Base-by-base conservation (phyloP, 2,888 invertebrate genomes). In the Oscheius sp. region DNA sequence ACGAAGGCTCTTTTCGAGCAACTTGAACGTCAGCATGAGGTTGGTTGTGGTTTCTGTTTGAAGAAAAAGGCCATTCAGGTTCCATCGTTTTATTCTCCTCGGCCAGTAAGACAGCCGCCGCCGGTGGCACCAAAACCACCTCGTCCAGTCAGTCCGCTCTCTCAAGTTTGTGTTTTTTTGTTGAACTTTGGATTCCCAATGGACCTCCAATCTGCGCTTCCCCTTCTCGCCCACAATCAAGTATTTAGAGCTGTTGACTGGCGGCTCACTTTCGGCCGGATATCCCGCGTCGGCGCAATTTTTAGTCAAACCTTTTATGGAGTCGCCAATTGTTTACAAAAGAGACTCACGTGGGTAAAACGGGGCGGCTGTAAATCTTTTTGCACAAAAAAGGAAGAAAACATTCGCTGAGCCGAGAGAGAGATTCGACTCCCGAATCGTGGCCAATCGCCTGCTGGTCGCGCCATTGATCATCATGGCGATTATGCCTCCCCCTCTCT, bases 1-100 rank as follows among this genome's bases (percentile, higher is more conserved):
- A 85, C 86, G 12, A 61, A 61, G 61, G 86, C 86, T 3, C 74
- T 86, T 12, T 86, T 86, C 70, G 84, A 86, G 70, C 83, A 81
- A 53, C 70, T 86, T 23, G 86, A 86, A 70, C 66, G 83, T 27
- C 74, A 74, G 20, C 61, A 61, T 42, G 61, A 61, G 61, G 61
- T 42, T 25, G 17, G 25, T 45, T 29, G n/a, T 5, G 12, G 27
- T 12, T 12, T 1, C 34, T 25, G 6, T 25, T 53, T 29, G 3
- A 2, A 3, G 8, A 37, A 10, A 3, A 20, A 10, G n/a, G 33
- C 8, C 12, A 15, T n/a, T 17, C 64, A 80, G 73, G 73, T 84
- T 23, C 85, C 85, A 20, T 83, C 82, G 6, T 85, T 85, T 76
- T 85, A 85, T 70, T 81, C 81, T 20, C 85, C 85, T 5, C 79